Evolutionary conservation across 1,140 invertebrate species (phyloP).

Genomic region (Monomorium pharaonis): DNA sequence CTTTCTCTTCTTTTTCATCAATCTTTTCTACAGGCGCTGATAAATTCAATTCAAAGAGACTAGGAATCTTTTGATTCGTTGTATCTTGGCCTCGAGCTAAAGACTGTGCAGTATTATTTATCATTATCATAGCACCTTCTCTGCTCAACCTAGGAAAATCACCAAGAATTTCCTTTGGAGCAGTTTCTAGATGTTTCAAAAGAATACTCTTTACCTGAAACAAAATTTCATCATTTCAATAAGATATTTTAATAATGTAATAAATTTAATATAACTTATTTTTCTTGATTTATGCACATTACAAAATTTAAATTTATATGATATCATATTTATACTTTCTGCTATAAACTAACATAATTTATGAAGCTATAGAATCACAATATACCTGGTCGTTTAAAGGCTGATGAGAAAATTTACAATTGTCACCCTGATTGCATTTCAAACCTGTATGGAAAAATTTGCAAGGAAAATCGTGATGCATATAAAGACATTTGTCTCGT

Average conservation of each 20-base stretch:
- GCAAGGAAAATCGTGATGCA: slow-evolving; percentile 99
- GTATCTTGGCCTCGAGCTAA: slow-evolving; percentile 84
- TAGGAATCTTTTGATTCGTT: slow-evolving; percentile 81
- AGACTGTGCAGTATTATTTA: slow-evolving; percentile 89
- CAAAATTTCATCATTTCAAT: slow-evolving; percentile 21
- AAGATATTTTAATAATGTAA: background rate
- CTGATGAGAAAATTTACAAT: slow-evolving; percentile 97
- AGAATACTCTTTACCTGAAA: slow-evolving; percentile 82
- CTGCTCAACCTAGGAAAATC: slow-evolving; percentile 93
- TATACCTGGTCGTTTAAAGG: slow-evolving; percentile 90
- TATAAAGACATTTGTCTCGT: slow-evolving; percentile 97
- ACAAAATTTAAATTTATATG: background rate
- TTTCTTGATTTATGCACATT: background rate
- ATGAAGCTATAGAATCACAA: slow-evolving; percentile 81
- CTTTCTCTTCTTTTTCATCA: slow-evolving; percentile 79
- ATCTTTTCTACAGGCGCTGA: slow-evolving; percentile 72
- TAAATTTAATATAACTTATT: background rate
- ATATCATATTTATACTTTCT: slow-evolving; percentile 71
- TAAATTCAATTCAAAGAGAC: slow-evolving; percentile 81
- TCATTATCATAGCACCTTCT: slow-evolving; percentile 90
- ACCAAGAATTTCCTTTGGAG: slow-evolving; percentile 95
- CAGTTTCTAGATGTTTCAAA: slow-evolving; percentile 94
- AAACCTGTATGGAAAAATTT: slow-evolving; percentile 98
- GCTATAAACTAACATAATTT: slow-evolving; percentile 85
- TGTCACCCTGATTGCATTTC: slow-evolving; percentile 91